phyloP scores from a whole-genome alignment of 2,797 vertebrate genomes.

The Lagorchestes hirsutus region DNA sequence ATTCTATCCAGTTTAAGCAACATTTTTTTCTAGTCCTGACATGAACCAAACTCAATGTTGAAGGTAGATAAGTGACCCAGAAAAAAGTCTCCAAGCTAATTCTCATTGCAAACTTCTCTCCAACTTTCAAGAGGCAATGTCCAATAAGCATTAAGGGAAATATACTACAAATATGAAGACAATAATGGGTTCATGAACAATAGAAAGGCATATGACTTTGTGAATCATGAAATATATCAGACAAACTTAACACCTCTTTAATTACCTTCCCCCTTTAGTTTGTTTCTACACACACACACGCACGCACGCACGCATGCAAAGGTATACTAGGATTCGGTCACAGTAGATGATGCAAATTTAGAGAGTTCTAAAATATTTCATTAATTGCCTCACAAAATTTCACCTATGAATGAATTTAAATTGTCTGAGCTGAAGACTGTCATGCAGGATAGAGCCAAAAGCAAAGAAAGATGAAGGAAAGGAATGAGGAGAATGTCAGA shows the following conservation, averaged over 20 bases:
- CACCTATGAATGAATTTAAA: background rate
- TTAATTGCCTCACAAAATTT: background rate
- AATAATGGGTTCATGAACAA: background rate
- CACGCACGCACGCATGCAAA: background rate
- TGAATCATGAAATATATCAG: background rate
- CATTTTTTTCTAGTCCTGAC: background rate
- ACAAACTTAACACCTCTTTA: background rate
- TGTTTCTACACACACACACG: too few relatives aligned
- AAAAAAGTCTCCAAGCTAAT: conserved; percentile 7
- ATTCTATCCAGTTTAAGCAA: background rate
- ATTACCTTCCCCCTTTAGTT: background rate
- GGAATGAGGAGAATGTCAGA: background rate
- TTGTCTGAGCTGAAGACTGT: background rate
- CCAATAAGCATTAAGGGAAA: background rate
- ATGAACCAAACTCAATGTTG: background rate
- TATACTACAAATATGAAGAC: background rate
- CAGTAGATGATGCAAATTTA: background rate
- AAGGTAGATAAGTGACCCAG: background rate
- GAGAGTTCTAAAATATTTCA: background rate
- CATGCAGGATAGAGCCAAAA: background rate
- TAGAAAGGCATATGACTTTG: background rate
- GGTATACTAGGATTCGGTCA: background rate
- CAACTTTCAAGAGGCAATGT: background rate
- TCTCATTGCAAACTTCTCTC: background rate
- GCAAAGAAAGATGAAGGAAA: background rate